phyloP scores from a whole-genome alignment of 2,797 vertebrate species.

The Pagetopsis macropterus region DNA sequence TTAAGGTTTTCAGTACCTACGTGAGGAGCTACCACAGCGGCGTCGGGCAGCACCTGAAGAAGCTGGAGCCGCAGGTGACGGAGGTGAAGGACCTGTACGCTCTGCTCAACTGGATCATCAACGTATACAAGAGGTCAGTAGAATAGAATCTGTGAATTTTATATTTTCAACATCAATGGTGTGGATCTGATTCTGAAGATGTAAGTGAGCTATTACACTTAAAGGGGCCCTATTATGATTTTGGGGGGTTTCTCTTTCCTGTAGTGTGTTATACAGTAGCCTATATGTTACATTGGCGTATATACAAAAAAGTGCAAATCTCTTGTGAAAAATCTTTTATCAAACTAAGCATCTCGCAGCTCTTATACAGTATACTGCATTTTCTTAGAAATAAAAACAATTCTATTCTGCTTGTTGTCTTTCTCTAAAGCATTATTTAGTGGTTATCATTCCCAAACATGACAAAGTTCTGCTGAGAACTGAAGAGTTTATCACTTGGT shows the following conservation, averaged over 20 bases:
- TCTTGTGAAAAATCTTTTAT: background rate
- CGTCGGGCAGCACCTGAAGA: constrained; percentile 83
- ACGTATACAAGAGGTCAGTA: constrained; percentile 87
- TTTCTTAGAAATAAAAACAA: no score
- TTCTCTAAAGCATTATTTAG: background rate
- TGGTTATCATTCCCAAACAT: background rate
- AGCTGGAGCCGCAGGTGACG: constrained; percentile 66
- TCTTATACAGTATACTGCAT: no score
- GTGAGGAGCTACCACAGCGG: constrained; percentile 84
- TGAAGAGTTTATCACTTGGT: background rate
- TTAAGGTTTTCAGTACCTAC: constrained; percentile 87
- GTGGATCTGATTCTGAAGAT: no score
- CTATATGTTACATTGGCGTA: background rate
- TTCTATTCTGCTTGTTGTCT: no score
- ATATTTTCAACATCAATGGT: no score
- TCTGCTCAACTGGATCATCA: constrained; percentile 89
- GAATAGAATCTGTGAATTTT: background rate
- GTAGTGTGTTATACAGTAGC: no score
- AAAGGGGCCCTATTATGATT: no score
- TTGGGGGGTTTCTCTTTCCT: no score
- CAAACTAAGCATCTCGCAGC: background rate
- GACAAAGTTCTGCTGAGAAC: background rate
- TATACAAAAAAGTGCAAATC: background rate
- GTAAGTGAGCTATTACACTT: no score
- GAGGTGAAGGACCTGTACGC: constrained; percentile 80